Evolutionary conservation across 2,797 vertebrate species (phyloP), one percentile per base, ranked within the genome.

Genomic region (Aldrovandia affinis): DNA sequence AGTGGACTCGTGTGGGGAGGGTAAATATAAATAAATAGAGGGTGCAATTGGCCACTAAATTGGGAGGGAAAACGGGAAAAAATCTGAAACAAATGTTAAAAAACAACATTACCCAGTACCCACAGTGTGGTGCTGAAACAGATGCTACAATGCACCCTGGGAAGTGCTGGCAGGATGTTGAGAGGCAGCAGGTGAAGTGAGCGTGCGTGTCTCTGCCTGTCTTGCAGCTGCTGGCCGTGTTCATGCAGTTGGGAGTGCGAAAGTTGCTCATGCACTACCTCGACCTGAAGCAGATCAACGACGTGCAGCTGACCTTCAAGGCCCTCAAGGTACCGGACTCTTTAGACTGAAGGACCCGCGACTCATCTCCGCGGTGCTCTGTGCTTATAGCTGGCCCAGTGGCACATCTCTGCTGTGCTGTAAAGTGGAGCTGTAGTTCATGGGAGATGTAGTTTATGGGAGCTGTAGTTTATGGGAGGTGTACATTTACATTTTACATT

Each of bases 181-280:
- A 22, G n/a, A 33, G 39, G 39, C 61, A 30, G 61, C 14, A 28
- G 63, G 4, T 65, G 7, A 65, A 30, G 22, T 68, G 47, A 39
- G 65, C 73, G 42, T 83, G 30, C 42, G 50, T 83, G 28, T 78
- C 22, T 9, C 22, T 9, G 9, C 83, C 9, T 59, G 78, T 68
- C 85, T 83, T 92, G 79, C 91, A 99, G 98, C 91, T 99, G 81
- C 92, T 99, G 81, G 98, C 98, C 28, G 98, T 98, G 87, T 99
- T 99, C 90, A 99, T 99, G 98, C 98, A 99, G 87, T 96, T 99
- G 92, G 98, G 98, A 50, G 98, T 98, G 70, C 96, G 98, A 54
- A 98, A 99, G 88, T 90, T 99, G 86, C 98, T 99, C 91, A 98
- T 99, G 97, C 97, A 98, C 90, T 99, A 99, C 88, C 98, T 99